Conservation (phyloP, 2,888 invertebrate species). For the Labia minor region DNA sequence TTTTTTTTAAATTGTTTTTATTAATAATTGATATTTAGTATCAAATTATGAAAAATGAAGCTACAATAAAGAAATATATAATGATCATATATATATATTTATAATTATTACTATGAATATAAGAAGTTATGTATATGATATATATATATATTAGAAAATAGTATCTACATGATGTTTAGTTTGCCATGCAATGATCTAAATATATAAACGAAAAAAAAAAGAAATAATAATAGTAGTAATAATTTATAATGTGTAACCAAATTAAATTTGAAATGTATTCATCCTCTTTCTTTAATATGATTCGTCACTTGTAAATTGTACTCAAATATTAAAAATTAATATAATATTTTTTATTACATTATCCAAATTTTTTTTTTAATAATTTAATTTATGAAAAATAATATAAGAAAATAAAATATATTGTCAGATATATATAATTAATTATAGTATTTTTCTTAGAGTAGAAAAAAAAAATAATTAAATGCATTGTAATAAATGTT, state of each 20-base stretch:
- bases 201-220: too few species aligned
- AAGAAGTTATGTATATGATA: background rate
- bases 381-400: too few species aligned
- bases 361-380: too few species aligned
- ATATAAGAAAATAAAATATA: too few species aligned
- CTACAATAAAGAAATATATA: conserved; percentile 13
- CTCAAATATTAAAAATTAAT: background rate
- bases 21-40: background rate
- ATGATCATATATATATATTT: conserved; percentile 21
- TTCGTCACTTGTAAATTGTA: background rate
- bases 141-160: background rate
- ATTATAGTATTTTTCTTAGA: too few species aligned
- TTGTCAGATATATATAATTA: too few species aligned
- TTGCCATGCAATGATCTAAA: background rate
- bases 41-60: background rate
- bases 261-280: background rate
- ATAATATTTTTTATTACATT: too few species aligned
- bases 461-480: too few species aligned
- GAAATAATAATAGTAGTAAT: too few species aligned
- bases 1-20: background rate
- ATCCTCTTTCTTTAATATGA: background rate
- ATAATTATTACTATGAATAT: too few species aligned
- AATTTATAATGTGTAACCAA: background rate
- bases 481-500: too few species aligned
- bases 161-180: conserved; percentile 3